A percentile compares a stretch with the other conserved stretches of the same genome.
Evolutionary conservation across 23 tunicate species (phyloP).

Genomic region (Halocynthia aurantium): DNA sequence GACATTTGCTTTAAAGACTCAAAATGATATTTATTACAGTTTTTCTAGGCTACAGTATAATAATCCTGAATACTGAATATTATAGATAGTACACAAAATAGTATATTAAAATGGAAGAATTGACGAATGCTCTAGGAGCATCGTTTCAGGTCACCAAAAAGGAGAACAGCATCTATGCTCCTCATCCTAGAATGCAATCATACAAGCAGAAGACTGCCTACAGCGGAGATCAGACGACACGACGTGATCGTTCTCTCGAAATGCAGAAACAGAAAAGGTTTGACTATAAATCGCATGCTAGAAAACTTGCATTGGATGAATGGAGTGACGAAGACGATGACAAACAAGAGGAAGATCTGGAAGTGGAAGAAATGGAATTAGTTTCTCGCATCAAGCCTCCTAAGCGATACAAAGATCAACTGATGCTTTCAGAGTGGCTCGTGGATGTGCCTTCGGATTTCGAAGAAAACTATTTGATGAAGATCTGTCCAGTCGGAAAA

Average conservation of each 20-base stretch:
- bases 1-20: too few species aligned
- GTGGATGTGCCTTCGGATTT: slow-evolving; percentile 86
- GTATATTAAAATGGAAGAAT: slow-evolving; percentile 43
- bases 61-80: too few species aligned
- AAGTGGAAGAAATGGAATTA: slow-evolving; percentile 22
- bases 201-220: slow-evolving; percentile 43
- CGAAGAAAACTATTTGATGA: slow-evolving; percentile 58
- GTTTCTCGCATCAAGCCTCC: slow-evolving; percentile 20
- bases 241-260: slow-evolving; percentile 38
- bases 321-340: slow-evolving; percentile 47
- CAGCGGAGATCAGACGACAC: slow-evolving; percentile 44
- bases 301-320: slow-evolving; percentile 46
- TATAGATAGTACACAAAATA: too few species aligned
- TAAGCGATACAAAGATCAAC: slow-evolving; percentile 60
- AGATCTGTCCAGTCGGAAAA: slow-evolving; percentile 71
- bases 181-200: slow-evolving; percentile 56
- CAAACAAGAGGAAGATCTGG: slow-evolving; percentile 29
- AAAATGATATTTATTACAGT: too few species aligned
- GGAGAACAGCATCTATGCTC: slow-evolving; percentile 46
- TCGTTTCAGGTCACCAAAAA: slow-evolving; percentile 55
- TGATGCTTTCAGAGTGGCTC: slow-evolving; percentile 96
- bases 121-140: slow-evolving; percentile 23
- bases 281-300: slow-evolving; percentile 57
- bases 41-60: too few species aligned
- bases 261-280: slow-evolving; percentile 60